Conservation (phyloP, 1,140 invertebrate genomes). For the Batillaria attramentaria region DNA sequence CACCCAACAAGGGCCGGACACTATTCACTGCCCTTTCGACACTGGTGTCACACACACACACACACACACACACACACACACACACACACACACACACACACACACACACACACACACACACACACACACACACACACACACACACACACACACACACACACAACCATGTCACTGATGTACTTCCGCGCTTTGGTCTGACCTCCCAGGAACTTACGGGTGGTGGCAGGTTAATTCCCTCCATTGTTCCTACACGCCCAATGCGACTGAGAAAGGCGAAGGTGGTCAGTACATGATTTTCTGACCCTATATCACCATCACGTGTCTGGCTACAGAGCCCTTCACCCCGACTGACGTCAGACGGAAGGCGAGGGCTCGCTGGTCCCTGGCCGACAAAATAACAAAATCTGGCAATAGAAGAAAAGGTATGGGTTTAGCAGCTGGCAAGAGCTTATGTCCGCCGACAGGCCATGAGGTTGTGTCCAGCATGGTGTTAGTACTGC, state of each 20-base stretch:
- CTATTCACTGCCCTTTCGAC: neutral
- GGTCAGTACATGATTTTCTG: neutral
- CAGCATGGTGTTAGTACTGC: no score
- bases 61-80: conserved; percentile 2
- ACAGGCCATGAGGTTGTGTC: no score
- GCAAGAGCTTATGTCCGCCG: no score
- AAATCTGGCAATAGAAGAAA: no score
- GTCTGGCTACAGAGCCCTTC: no score
- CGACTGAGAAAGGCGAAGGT: neutral
- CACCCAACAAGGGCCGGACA: no score
- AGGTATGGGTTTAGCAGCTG: no score
- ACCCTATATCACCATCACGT: neutral
- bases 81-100: conserved; percentile 2
- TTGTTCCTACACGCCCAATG: neutral
- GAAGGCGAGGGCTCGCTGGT: no score
- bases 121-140: neutral
- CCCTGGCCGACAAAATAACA: no score
- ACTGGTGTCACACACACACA: neutral
- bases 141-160: neutral
- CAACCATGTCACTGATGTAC: neutral
- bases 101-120: conserved; percentile 2
- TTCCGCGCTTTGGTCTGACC: no score
- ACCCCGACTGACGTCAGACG: no score
- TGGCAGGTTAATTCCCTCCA: neutral
- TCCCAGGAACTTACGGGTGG: neutral